A percentile compares a stretch with the other conserved stretches of the same genome.
Evolutionary conservation across 1,140 invertebrate genomes (phyloP).

Genomic region (Drosophila biarmipes): DNA sequence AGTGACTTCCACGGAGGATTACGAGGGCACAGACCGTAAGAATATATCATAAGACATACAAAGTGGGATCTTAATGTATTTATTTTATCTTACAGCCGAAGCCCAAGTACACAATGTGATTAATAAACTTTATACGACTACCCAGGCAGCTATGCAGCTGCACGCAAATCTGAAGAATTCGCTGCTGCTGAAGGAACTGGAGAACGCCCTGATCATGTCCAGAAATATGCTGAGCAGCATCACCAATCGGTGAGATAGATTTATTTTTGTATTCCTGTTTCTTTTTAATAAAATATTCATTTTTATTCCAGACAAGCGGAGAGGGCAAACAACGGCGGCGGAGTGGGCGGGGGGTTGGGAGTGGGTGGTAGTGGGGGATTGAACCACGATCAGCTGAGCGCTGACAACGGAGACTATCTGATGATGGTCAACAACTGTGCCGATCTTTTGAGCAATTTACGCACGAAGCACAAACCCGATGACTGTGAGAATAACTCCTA

Average conservation of each 20-base stretch:
- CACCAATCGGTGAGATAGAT: slow-evolving; percentile 66
- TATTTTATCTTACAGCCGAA: slow-evolving; percentile 60
- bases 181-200: slow-evolving; percentile 85
- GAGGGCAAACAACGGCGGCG: slow-evolving; percentile 62
- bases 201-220: slow-evolving; percentile 85
- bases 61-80: not conserved
- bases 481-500: slow-evolving; percentile 85
- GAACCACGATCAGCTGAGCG: slow-evolving; percentile 54
- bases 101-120: slow-evolving; percentile 84
- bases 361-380: slow-evolving; percentile 35
- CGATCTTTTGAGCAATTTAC: slow-evolving; percentile 84
- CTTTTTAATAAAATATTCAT: not conserved
- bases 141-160: slow-evolving; percentile 81
- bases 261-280: too few species aligned
- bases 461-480: slow-evolving; percentile 84
- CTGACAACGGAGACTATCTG: slow-evolving; percentile 83
- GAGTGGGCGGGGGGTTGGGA: slow-evolving; percentile 22
- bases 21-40: slow-evolving; percentile 75
- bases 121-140: slow-evolving; percentile 82
- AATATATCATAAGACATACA: not conserved
- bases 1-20: slow-evolving; percentile 54
- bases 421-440: slow-evolving; percentile 85
- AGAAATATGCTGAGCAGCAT: slow-evolving; percentile 85
- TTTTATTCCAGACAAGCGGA: slow-evolving; percentile 64
- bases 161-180: slow-evolving; percentile 82